These are phyloP conservation scores for Sitophilus oryzae DNA, from an alignment of 1,140 invertebrate species.

Conservation along the genomic window DNA sequence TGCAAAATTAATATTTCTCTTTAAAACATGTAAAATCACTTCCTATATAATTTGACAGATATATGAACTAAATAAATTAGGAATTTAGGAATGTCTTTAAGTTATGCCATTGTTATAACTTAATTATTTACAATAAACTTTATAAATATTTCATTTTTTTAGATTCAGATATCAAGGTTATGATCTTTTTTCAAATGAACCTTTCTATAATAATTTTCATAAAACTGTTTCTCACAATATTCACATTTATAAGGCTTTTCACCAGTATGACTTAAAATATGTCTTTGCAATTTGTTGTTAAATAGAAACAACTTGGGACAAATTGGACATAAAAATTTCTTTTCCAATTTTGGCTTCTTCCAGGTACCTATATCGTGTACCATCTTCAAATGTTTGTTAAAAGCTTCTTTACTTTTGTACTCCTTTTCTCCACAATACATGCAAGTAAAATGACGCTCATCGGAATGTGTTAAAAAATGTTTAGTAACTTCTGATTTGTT, in stretches of 20 bases:
- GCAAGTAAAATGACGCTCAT: conserved; percentile 93
- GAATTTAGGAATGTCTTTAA: too few relatives aligned
- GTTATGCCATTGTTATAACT: too few relatives aligned
- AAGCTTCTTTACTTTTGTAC: conserved; percentile 26
- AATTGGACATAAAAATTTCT: conserved; percentile 24
- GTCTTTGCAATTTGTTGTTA: conserved; percentile 29
- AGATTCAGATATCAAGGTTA: too few relatives aligned
- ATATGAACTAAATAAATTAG: too few relatives aligned
- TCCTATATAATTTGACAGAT: too few relatives aligned
- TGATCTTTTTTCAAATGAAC: conserved; percentile 28
- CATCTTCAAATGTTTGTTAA: conserved; percentile 28
- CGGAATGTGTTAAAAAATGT: conserved; percentile 93
- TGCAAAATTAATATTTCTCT: too few relatives aligned
- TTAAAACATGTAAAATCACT: too few relatives aligned
- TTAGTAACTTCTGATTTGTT: conserved; percentile 97
- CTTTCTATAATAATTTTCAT: conserved; percentile 26
- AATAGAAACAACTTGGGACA: conserved; percentile 28
- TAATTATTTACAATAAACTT: too few relatives aligned
- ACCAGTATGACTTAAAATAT: conserved; percentile 21
- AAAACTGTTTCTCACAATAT: conserved; percentile 28
- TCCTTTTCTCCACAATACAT: conserved; percentile 81
- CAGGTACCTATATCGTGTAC: conserved; percentile 24
- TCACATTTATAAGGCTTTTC: conserved; percentile 26
- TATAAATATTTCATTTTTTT: too few relatives aligned
- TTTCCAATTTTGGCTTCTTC: conserved; percentile 22